phyloP scores from a whole-genome alignment of 2,113 vertebrate genomes.

The Cyprinodon brontotheroides region DNA sequence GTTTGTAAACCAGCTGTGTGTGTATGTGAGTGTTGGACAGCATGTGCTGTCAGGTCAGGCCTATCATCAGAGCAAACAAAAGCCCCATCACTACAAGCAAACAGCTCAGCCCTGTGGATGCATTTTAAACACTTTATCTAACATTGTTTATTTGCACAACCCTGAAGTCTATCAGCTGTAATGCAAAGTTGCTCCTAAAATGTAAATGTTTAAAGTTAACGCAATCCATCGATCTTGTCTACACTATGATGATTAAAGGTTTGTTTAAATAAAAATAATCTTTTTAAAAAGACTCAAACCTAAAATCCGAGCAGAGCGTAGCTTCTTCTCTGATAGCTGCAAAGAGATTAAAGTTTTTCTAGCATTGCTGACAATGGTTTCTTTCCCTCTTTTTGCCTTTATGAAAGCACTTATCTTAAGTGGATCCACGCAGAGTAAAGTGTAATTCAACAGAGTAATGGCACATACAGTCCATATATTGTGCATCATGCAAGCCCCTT shows the following conservation, averaged over 20 bases:
- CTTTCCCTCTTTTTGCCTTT: constrained; percentile 59
- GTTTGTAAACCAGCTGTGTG: constrained; percentile 26
- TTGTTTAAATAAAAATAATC: constrained; percentile 21
- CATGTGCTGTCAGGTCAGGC: constrained; percentile 34
- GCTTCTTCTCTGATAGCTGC: constrained; percentile 30
- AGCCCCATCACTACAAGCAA: constrained; percentile 65
- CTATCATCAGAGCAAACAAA: constrained; percentile 66
- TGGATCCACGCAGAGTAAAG: constrained; percentile 66
- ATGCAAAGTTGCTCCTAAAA: constrained; percentile 27
- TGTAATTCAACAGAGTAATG: constrained; percentile 71
- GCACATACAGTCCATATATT: constrained; percentile 60
- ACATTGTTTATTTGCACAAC: constrained; percentile 35
- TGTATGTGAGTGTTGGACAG: constrained; percentile 6
- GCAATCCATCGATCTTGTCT: constrained; percentile 24
- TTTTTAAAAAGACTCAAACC: constrained; percentile 5
- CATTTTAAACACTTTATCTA: constrained; percentile 64
- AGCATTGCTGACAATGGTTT: constrained; percentile 57
- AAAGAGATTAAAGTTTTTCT: constrained; percentile 40
- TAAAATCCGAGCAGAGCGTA: constrained; percentile 29
- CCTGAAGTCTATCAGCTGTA: constrained; percentile 54
- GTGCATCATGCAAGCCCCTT: constrained; percentile 48
- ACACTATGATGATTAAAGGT: constrained; percentile 23
- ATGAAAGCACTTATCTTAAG: constrained; percentile 76
- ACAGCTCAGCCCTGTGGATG: constrained; percentile 62
- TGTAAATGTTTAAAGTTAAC: constrained; percentile 33